These are phyloP conservation scores for Lepidurus couesii DNA, from an alignment of 1,140 invertebrate genomes.

Conservation along the genomic window DNA sequence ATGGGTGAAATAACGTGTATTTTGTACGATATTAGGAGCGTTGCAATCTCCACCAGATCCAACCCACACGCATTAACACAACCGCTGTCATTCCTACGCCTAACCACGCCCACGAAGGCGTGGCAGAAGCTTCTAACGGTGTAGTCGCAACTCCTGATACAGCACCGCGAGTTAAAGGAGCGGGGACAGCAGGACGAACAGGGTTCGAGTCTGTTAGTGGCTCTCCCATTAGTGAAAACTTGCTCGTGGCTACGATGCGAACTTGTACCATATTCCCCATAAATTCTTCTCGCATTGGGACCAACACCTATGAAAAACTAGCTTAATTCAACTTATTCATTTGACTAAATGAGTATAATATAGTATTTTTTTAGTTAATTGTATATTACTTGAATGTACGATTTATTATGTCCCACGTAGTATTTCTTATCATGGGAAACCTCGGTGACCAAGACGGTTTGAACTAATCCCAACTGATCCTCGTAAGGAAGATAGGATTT, in stretches of 20 bases:
- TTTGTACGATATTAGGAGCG: not conserved
- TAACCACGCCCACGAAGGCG: not conserved
- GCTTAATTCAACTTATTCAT: not conserved
- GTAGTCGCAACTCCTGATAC: conserved; percentile 29
- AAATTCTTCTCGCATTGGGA: conserved; percentile 67
- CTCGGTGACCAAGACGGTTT: conserved; percentile 87
- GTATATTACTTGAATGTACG: conserved; percentile 76
- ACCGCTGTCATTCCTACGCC: conserved; percentile 7
- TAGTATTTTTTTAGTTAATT: conserved; percentile 14
- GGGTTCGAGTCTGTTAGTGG: conserved; percentile 41
- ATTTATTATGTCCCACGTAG: conserved; percentile 92
- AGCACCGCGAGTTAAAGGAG: conserved; percentile 1
- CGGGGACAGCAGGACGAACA: conserved; percentile 24
- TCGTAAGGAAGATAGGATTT: conserved; percentile 82
- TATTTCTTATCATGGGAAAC: conserved; percentile 82
- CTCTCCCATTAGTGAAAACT: conserved; percentile 79
- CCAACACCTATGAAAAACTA: conserved; percentile 52
- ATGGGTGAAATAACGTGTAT: not conserved
- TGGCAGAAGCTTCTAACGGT: not conserved
- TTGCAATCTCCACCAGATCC: conserved; percentile 25
- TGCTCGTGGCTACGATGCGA: conserved; percentile 64
- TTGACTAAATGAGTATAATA: not conserved
- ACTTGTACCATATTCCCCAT: conserved; percentile 80
- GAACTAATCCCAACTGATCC: conserved; percentile 64
- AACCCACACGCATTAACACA: conserved; percentile 6